Evolutionary conservation across 2,113 vertebrate species (phyloP), one percentile per base, ranked within the genome.

Genomic region (Poicephalus gulielmi): DNA sequence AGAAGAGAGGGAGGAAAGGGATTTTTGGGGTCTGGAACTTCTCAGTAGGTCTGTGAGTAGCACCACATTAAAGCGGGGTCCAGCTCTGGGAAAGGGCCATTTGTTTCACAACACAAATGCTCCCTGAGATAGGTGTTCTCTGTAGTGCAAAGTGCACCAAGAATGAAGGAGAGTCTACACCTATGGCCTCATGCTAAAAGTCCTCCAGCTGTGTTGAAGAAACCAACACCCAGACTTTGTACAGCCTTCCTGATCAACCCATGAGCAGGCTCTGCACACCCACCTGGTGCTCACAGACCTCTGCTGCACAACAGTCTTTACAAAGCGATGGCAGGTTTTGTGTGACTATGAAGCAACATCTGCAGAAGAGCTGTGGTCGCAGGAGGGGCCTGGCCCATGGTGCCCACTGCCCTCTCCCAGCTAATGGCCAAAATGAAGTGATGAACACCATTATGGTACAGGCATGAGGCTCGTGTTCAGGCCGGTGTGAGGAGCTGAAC

Each of bases 381-480:
- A n/a, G 57, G 49, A 70, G 39, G 11, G 23, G 14, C 47, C 62
- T 62, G n/a, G 59, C 15, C 15, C 4, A 3, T 37, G 59, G 39
- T 6, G 6, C 24, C 59, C 57, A 15, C 9, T 37, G 59, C 37
- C 39, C 50, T 60, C 50, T 53, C 62, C 50, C 57, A 39, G 43
- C 13, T 39, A 18, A 43, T 0, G 3, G 33, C 0, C 3, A 75
- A 43, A 14, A 49, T 16, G 2, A 52, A 44, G 14, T 6, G 60
- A 17, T 11, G 68, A 43, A 14, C 43, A 17, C 37, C 2, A 1
- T 19, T 7, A 10, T 0, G 6, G 22, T 2, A 17, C 1, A 4
- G 55, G 13, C 66, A 39, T 0, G 0, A 35, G 46, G 11, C n/a
- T n/a, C 0, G 0, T 7, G 13, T 31, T 41, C 31, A 15, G 63